A percentile compares a stretch with the other conserved stretches of the same genome.
Conservation (phyloP, 23 tunicate genomes). For the Aplidium turbinatum region DNA sequence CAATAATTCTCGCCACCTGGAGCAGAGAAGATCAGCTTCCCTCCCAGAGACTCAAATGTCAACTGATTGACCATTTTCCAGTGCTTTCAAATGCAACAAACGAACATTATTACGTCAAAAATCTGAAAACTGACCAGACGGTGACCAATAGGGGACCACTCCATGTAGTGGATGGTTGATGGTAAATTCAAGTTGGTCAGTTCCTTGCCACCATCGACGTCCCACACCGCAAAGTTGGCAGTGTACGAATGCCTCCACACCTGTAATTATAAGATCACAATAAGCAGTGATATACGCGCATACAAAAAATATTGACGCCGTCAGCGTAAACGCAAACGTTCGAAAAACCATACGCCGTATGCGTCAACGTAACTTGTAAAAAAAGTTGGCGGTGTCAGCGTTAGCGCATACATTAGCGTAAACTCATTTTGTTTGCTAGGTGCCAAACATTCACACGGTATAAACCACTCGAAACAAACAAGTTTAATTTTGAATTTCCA, state of each 20-base stretch:
- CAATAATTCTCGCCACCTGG: too few relatives aligned
- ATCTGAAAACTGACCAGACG: conserved; percentile 39
- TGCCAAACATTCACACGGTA: too few relatives aligned
- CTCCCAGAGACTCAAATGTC: background rate
- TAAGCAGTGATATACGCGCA: too few relatives aligned
- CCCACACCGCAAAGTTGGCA: conserved; percentile 63
- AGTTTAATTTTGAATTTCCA: too few relatives aligned
- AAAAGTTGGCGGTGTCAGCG: too few relatives aligned
- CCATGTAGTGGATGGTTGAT: conserved; percentile 57
- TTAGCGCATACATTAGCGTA: too few relatives aligned
- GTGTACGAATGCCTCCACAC: conserved; percentile 95
- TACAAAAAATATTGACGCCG: too few relatives aligned
- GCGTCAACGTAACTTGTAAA: too few relatives aligned
- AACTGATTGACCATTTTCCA: background rate
- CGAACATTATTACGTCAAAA: background rate
- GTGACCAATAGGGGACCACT: conserved; percentile 86
- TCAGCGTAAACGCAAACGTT: too few relatives aligned
- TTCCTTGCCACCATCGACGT: conserved; percentile 20
- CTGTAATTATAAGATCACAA: conserved; percentile 21
- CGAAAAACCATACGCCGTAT: too few relatives aligned
- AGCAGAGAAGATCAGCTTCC: background rate
- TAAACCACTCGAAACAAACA: too few relatives aligned
- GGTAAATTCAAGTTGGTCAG: conserved; percentile 26
- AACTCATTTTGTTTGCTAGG: too few relatives aligned
- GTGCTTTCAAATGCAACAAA: background rate